Percentiles rank a stretch among this genome's conserved stretches.
Conservation (phyloP, 37 sponge, comb jelly and placozoan species). For the Eunapius fragilis region DNA sequence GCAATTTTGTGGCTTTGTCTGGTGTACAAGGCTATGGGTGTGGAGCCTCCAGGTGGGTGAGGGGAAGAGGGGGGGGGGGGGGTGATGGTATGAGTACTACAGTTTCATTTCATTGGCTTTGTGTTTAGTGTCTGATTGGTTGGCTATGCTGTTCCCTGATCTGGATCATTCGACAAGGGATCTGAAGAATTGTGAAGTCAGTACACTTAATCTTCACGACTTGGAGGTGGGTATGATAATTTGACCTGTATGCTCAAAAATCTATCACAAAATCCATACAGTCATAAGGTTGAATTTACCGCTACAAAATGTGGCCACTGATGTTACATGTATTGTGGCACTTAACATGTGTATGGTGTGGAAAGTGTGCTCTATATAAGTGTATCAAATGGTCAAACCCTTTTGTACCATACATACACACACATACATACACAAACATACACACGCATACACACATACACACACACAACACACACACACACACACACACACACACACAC, state of each 20-base stretch:
- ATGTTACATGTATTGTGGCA: no score
- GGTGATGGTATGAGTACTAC: conserved; percentile 6
- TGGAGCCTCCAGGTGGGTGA: conserved; percentile 31
- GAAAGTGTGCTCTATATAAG: no score
- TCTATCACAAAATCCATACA: no score
- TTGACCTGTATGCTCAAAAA: no score
- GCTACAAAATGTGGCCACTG: no score
- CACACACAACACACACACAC: conserved; percentile 23
- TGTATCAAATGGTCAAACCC: no score
- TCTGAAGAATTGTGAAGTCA: conserved; percentile 13
- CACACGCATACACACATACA: conserved; percentile 15
- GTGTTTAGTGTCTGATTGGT: conserved; percentile 51
- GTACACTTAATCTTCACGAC: conserved; percentile 58
- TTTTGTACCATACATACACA: background rate
- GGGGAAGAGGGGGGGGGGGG: background rate
- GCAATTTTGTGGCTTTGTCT: conserved; percentile 56
- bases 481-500: conserved; percentile 20
- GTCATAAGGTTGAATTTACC: no score
- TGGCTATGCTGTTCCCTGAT: conserved; percentile 40
- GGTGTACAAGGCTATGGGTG: conserved; percentile 23
- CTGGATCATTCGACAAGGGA: conserved; percentile 13
- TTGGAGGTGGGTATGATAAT: conserved; percentile 38
- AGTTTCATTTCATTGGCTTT: background rate
- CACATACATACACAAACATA: background rate
- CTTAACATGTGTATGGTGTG: no score